Base-by-base conservation (phyloP, 1,140 invertebrate genomes). In the Zeugodacus cucurbitae region DNA sequence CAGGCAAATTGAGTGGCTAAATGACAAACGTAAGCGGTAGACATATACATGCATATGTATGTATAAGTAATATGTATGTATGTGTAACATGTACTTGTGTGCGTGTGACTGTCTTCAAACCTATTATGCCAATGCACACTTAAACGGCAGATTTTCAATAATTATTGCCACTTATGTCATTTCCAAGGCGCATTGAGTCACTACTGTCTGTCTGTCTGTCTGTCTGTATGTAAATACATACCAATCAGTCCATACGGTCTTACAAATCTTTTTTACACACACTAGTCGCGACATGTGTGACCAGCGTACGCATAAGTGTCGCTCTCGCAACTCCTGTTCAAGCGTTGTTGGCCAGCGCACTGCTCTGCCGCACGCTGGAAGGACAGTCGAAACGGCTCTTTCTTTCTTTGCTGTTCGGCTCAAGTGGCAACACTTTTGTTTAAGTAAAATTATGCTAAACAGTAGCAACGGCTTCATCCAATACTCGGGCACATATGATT, bases 401-500 rank as follows among this genome's bases (percentile, higher is more conserved):
- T 70, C 32, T 70, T 74, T 74, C 67, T 41, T 37, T 74, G 67
- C 34, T 74, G 17, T 74, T 64, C 37, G 34, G 74, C 90, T 91
- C 90, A 89, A 92, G 91, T 91, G 91, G 90, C 89, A 89, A 88
- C 91, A 92, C 91, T 92, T 89, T 91, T 91, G 67, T 20, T 74
- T n/a, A 10, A 90, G 92, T 91, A 90, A 90, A 92, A 92, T 92
- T 92, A 92, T 92, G 91, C 91, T 92, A 92, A 92, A 92, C 91
- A 92, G 91, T 92, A 92, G 91, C 91, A 90, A 90, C 88, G 88
- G 88, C 87, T 78, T 29, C 26, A 64, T 7, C 14, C 62, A 64
- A 64, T 64, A 14, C 29, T 3, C 14, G 17, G 22, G 34, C 26
- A 64, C 29, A 10, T 32, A 64, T 32, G 44, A 26, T 59, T 59